Evolutionary conservation across 2,888 invertebrate genomes (phyloP).

Genomic region (Ochropleura leucogaster): DNA sequence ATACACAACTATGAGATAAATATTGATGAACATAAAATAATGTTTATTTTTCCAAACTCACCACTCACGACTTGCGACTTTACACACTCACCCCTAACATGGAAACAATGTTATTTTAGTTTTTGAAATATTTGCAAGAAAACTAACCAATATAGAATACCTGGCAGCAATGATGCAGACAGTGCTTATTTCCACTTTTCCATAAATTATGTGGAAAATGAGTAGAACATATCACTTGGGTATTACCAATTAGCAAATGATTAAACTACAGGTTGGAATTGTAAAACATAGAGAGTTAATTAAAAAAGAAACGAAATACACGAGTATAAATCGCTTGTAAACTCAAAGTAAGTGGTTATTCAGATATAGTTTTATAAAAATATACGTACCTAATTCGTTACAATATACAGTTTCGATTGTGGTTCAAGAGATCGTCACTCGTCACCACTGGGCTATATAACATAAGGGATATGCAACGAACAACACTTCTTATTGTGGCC

Average conservation of each 20-base stretch:
- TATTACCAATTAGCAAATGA: constrained; percentile 19
- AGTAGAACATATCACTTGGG: background rate
- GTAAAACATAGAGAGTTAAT: background rate
- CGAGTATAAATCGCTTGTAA: background rate
- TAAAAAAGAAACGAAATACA: background rate
- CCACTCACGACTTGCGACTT: constrained; percentile 17
- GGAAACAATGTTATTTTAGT: background rate
- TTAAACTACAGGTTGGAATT: background rate
- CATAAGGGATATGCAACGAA: constrained; percentile 49
- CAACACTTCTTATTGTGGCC: constrained; percentile 42
- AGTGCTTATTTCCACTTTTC: background rate
- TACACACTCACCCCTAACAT: background rate
- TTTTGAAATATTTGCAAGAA: constrained; percentile 1
- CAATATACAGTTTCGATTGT: constrained; percentile 35
- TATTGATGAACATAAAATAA: constrained; percentile 54
- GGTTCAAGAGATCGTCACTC: background rate
- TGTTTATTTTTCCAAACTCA: constrained; percentile 36
- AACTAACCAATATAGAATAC: background rate
- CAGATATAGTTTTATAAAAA: constrained; percentile 57
- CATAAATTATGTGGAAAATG: background rate
- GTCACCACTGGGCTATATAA: constrained; percentile 29
- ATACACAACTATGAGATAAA: constrained; percentile 58
- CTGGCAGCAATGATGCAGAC: constrained; percentile 1
- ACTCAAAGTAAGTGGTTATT: constrained; percentile 36
- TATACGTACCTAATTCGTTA: constrained; percentile 47